Conservation (phyloP, 2,797 vertebrate genomes). For the Cephalopachus bancanus region DNA sequence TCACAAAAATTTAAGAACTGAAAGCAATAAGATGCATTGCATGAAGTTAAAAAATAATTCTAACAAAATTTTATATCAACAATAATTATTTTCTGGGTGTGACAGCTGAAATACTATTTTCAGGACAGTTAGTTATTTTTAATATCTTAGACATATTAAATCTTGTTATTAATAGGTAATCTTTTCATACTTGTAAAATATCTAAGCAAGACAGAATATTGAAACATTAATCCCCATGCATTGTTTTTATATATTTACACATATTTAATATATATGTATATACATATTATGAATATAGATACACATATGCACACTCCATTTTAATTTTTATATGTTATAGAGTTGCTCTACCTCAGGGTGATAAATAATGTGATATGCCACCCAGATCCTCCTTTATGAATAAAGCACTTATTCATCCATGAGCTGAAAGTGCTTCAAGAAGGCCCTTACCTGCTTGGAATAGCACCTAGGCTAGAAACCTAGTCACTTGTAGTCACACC, state of each 20-base stretch:
- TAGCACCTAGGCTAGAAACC: not conserved
- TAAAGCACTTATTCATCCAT: not conserved
- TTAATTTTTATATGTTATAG: not conserved
- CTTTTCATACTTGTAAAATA: not conserved
- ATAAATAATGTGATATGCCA: not conserved
- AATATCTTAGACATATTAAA: not conserved
- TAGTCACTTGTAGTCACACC: not conserved
- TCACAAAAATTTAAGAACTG: conserved; percentile 5
- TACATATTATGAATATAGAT: not conserved
- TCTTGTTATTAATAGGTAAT: not conserved
- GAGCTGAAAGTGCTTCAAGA: not conserved
- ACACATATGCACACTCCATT: not conserved
- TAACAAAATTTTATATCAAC: not conserved
- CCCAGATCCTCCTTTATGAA: not conserved
- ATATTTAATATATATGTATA: not conserved
- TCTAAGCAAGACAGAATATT: not conserved
- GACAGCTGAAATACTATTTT: too few species aligned
- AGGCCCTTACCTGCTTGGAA: not conserved
- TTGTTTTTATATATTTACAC: not conserved
- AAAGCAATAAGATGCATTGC: not conserved
- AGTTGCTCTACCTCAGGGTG: not conserved
- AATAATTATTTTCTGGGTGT: not conserved
- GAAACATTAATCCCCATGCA: not conserved
- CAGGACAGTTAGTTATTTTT: not conserved
- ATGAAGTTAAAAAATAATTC: not conserved